These are phyloP conservation scores for Cremastinae sp. DNA, from an alignment of 2,888 invertebrate species.

Conservation along the genomic window DNA sequence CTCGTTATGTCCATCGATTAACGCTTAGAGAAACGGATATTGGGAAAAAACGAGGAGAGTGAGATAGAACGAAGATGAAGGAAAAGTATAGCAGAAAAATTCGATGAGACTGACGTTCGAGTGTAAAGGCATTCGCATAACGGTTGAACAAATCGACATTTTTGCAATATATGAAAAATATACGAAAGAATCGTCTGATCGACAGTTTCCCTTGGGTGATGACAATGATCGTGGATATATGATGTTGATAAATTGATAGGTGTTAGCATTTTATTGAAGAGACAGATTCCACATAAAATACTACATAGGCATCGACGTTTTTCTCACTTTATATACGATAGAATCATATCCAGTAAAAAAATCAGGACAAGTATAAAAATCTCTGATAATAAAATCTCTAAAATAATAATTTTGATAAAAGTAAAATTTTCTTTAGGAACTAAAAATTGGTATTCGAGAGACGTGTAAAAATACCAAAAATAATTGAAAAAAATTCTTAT, in stretches of 20 bases:
- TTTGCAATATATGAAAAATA: conserved; percentile 9
- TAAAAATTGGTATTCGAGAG: too few relatives aligned
- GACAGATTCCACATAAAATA: too few relatives aligned
- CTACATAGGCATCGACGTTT: too few relatives aligned
- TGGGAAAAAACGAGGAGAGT: too few relatives aligned
- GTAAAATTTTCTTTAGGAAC: too few relatives aligned
- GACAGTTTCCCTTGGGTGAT: conserved; percentile 30
- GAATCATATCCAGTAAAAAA: background rate
- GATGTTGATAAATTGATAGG: conserved; percentile 22
- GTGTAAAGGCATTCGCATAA: too few relatives aligned
- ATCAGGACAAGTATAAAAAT: background rate
- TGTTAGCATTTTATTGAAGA: background rate
- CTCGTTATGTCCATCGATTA: too few relatives aligned
- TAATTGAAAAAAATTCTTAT: too few relatives aligned
- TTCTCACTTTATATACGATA: too few relatives aligned
- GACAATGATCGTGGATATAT: conserved; percentile 4
- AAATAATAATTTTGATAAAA: background rate
- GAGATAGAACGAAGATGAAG: too few relatives aligned
- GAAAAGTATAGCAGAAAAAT: conserved; percentile 22
- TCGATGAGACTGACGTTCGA: background rate
- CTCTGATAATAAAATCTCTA: background rate
- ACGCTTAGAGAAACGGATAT: too few relatives aligned
- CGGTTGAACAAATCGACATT: conserved; percentile 20
- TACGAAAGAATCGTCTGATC: conserved; percentile 28
- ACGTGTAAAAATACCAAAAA: too few relatives aligned